Evolutionary conservation across 1,140 invertebrate genomes (phyloP), one percentile per base, ranked within the genome.

Genomic region (Sweltsa coloradensis): DNA sequence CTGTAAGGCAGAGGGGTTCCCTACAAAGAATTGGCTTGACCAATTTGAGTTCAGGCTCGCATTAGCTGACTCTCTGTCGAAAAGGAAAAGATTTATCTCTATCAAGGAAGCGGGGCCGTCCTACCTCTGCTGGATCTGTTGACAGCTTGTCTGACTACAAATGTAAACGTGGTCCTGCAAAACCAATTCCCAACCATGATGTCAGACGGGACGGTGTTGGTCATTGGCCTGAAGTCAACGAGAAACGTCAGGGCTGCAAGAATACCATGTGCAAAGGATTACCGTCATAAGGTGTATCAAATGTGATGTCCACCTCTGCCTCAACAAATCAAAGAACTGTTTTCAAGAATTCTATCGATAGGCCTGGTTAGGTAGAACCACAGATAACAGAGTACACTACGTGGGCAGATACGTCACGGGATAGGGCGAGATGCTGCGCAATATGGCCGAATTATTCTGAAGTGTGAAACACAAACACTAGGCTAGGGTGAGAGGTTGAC

Each of bases 21-120:
- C 31, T 5, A 26, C 5, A 16, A 44, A 44, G 22, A n/a, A 25
- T 3, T 13, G 19, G 29, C 22, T 27, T n/a, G 6, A 7, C 26
- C 42, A 26, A 31, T 27, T 44, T 13, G 42, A 44, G 18, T 44
- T 44, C 42, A 44, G 29, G 22, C 23, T 26, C 19, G 42, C 24
- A 26, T 13, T 44, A 18, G 42, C 42, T 24, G 42, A 44, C 22
- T 11, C 25, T 25, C 11, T 44, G 26, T 44, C 19, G 11, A 24
- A 26, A 22, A 26, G 42, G 21, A 2, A 26, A 26, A 3, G 26
- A 44, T 11, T 26, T 26, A n/a, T n/a, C n/a, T n/a, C n/a, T n/a
- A n/a, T n/a, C n/a, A 16, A 44, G 11, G 6, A 44, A 44, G 26
- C 2, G 25, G 16, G 42, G 42, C 19, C 22, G 42, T 25, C 19